Base-by-base conservation (phyloP, 2,113 vertebrate species). In the Mastomys natalensis region DNA sequence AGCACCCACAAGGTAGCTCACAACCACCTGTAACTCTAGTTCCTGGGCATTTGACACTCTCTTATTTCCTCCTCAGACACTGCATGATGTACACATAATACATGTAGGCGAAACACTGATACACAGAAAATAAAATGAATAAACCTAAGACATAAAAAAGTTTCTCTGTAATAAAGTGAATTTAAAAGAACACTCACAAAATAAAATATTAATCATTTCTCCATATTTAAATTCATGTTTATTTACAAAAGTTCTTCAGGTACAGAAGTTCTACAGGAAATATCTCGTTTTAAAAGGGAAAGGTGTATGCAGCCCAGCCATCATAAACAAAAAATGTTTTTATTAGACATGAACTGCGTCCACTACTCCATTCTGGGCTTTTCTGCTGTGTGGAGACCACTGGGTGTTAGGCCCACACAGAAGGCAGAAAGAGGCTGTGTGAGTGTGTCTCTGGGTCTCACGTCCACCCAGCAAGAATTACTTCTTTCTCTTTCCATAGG, bases 191-290 rank as follows among this genome's bases (percentile, higher is more conserved):
- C 89, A 85, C 90, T 95, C 90, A 40, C 26, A 62, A 62, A 84
- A 70, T 84, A 64, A 97, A 85, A 55, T 89, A 74, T 60, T 87
- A 90, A 55, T 12, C 37, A 90, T 19, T n/a, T 10, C 17, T 85
- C 53, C 51, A 16, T 58, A 81, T 92, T 94, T 95, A 94, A 96
- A 97, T 72, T 53, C 73, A 85, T n/a, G 55, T 64, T 55, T 64
- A 53, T 70, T 96, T 95, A 77, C 12, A 76, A 85, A 89, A 26
- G 73, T 77, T 12, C 55, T n/a, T 17, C 64, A 34, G 29, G 29
- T 34, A 66, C 64, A 66, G 22, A 11, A 1, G 51, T 43, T 70
- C 91, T 92, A 90, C 88, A 91, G 19, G 60, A 70, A 90, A 68
- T 85, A 19, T 55, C 43, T 85, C 5, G 4, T 82, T 89, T 94